phyloP scores from a whole-genome alignment of 2,888 invertebrate genomes.

The Spialia ferax region DNA sequence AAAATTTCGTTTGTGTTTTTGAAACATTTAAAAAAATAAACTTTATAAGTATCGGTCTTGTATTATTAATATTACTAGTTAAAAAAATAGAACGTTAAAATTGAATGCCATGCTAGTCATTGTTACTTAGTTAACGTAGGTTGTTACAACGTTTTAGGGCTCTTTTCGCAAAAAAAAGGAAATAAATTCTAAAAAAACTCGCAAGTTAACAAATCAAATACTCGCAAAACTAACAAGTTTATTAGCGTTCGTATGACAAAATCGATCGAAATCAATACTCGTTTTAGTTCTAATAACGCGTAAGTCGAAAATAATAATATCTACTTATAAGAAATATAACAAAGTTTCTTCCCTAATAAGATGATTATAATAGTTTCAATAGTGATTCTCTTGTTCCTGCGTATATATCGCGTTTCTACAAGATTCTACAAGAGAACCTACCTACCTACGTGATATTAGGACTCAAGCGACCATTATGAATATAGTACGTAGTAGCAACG shows the following conservation, averaged over 20 bases:
- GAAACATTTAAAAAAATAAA: background rate
- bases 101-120: slow-evolving; percentile 22
- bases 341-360: too few species aligned
- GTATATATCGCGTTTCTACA: too few species aligned
- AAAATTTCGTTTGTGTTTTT: background rate
- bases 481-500: background rate
- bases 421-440: too few species aligned
- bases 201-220: too few species aligned
- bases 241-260: slow-evolving; percentile 20
- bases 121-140: slow-evolving; percentile 30
- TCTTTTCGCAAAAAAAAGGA: slow-evolving; percentile 28
- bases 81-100: slow-evolving; percentile 8
- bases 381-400: too few species aligned
- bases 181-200: slow-evolving; percentile 1
- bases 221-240: slow-evolving; percentile 31
- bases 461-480: background rate
- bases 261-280: background rate
- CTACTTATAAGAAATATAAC: too few species aligned
- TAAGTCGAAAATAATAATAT: too few species aligned
- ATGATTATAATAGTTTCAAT: too few species aligned
- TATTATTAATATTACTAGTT: slow-evolving; percentile 5
- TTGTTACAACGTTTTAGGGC: slow-evolving; percentile 33
- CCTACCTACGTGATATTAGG: too few species aligned
- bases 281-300: too few species aligned
- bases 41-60: background rate